Base-by-base conservation (phyloP, 2,888 invertebrate species). In the Brenthis daphne region DNA sequence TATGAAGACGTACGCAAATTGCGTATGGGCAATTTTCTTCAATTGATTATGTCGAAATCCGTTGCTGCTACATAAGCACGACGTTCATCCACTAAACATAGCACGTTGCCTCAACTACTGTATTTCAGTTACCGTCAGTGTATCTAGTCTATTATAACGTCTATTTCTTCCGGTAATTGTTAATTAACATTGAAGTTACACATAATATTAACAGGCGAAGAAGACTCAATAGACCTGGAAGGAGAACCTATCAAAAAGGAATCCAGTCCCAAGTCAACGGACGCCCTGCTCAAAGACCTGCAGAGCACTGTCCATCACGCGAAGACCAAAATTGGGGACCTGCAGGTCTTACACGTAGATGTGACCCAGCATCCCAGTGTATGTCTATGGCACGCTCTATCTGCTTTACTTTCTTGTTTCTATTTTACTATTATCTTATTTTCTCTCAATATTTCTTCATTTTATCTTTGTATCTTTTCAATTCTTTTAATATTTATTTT, bases 311-410 rank as follows among this genome's bases (percentile, higher is more conserved):
- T 94, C 55, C 90, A 92, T 80, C 94, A 93, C 71, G 94, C 95
- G 67, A 93, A 94, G 85, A 92, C 90, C 77, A 94, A 93, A 88
- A 94, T 95, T 72, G 95, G 94, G 65, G 94, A 94, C 84, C 93
- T 94, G 70, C 94, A 95, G 94, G 94, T 94, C 90, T 80, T 77
- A 79, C 77, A 82, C 76, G 77, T 88, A 84, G 85, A 87, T 86
- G 88, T 86, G 82, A 77, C 85, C 82, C 74, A 81, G 84, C 82
- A 77, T 80, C 82, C 85, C 81, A 84, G 86, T 89, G 90, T 90
- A 92, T 89, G 92, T 80, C 80, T 81, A 81, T 43, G 8, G 92
- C 90, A 92, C 85, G 89, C 73, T 80, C 89, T 89, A 79, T 88
- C 85, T 68, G 76, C 72, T 75, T 75, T 64, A 73, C 71, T 64